phyloP scores from a whole-genome alignment of 35 echinoderm and acorn worm genomes.

The Apostichopus japonicus region DNA sequence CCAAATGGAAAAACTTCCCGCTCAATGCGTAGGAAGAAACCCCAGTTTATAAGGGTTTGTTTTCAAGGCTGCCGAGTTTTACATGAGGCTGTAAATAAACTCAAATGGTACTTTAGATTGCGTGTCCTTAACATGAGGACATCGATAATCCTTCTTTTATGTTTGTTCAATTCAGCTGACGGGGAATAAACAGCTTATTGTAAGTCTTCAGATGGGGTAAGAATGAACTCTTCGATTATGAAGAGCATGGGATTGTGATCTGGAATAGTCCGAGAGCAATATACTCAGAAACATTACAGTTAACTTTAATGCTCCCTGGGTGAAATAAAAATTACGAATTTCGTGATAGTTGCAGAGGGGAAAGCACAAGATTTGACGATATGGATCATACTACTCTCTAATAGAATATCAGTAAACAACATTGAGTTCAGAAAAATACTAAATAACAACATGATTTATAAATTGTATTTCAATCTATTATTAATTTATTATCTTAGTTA shows the following conservation, averaged over 20 bases:
- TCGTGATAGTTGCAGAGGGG: not conserved
- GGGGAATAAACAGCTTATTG: conserved; percentile 28
- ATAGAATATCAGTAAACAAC: not conserved
- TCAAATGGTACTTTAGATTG: not conserved
- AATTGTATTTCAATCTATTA: not conserved
- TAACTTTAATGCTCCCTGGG: not conserved
- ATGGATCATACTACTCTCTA: not conserved
- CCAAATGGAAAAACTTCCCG: no score
- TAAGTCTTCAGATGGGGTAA: not conserved
- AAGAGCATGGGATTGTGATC: not conserved
- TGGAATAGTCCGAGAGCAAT: not conserved
- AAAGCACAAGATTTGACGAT: not conserved
- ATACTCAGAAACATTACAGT: no score
- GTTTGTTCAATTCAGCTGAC: not conserved
- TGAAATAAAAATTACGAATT: conserved; percentile 28
- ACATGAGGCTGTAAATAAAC: not conserved
- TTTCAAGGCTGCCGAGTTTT: not conserved
- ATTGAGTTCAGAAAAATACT: not conserved
- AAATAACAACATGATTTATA: not conserved
- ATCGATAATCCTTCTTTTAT: conserved; percentile 19
- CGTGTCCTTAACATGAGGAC: conserved; percentile 43
- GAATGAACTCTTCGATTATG: not conserved
- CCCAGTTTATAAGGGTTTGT: not conserved
- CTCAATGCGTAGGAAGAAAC: not conserved
- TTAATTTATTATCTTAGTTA: no score